phyloP scores from a whole-genome alignment of 2,888 invertebrate species.

The Altica lythri region DNA sequence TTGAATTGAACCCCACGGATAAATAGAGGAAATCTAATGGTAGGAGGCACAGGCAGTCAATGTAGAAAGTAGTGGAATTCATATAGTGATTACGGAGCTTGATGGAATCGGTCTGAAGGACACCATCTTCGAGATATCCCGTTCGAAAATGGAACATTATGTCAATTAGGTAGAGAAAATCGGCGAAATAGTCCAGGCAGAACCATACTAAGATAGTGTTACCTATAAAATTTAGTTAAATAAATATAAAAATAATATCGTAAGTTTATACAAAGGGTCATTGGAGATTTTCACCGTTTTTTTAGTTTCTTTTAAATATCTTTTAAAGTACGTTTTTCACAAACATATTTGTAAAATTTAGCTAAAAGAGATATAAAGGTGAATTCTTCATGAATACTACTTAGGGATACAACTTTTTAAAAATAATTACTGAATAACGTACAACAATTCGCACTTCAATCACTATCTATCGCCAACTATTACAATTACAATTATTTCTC shows the following conservation, averaged over 20 bases:
- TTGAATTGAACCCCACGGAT: conserved; percentile 94
- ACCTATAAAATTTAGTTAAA: conserved; percentile 57
- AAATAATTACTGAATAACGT: no score
- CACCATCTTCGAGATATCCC: conserved; percentile 96
- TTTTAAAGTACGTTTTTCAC: no score
- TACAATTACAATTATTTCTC: no score
- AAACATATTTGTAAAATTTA: no score
- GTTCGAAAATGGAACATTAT: conserved; percentile 97
- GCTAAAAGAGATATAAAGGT: no score
- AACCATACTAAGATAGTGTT: conserved; percentile 94
- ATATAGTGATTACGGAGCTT: conserved; percentile 96
- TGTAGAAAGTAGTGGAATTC: conserved; percentile 94
- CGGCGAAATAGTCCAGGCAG: conserved; percentile 94
- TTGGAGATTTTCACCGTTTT: no score
- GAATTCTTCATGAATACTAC: no score
- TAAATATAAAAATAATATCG: background rate
- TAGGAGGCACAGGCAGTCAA: conserved; percentile 96
- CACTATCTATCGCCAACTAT: no score
- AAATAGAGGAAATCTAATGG: conserved; percentile 98
- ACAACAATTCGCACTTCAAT: no score
- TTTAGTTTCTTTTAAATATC: no score
- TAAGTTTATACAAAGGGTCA: no score
- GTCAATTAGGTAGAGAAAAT: conserved; percentile 94
- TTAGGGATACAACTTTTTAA: no score
- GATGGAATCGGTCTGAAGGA: conserved; percentile 92